phyloP scores from a whole-genome alignment of 1,140 invertebrate species.

The Platorchestia sp. region DNA sequence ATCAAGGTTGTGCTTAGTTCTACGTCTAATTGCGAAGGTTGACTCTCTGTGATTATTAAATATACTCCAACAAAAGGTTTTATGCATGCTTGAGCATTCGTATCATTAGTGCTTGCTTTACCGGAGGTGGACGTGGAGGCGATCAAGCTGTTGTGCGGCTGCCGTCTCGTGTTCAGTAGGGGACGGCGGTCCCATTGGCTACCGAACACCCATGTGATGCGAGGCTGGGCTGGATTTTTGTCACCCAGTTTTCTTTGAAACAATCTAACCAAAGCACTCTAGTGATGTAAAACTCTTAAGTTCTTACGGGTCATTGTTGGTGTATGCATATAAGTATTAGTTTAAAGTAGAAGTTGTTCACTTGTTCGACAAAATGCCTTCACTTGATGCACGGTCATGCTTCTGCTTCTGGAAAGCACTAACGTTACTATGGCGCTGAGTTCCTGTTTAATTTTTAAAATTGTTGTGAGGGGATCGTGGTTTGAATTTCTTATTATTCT shows the following conservation, averaged over 20 bases:
- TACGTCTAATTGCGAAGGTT: not conserved
- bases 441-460: too few relatives aligned
- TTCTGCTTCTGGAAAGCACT: too few relatives aligned
- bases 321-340: not conserved
- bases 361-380: too few relatives aligned
- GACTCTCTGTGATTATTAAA: not conserved
- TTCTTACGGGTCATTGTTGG: not conserved
- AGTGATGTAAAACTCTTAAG: not conserved
- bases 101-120: not conserved
- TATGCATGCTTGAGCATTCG: not conserved
- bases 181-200: not conserved
- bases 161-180: not conserved
- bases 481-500: not conserved
- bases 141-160: not conserved
- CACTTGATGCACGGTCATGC: too few relatives aligned
- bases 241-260: not conserved
- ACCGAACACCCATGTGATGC: not conserved
- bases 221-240: not conserved
- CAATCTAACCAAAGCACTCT: not conserved
- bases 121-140: not conserved
- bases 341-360: not conserved
- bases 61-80: not conserved
- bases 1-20: not conserved
- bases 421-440: too few relatives aligned
- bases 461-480: too few relatives aligned